phyloP scores from a whole-genome alignment of 2,113 vertebrate genomes.

The Bucco capensis region DNA sequence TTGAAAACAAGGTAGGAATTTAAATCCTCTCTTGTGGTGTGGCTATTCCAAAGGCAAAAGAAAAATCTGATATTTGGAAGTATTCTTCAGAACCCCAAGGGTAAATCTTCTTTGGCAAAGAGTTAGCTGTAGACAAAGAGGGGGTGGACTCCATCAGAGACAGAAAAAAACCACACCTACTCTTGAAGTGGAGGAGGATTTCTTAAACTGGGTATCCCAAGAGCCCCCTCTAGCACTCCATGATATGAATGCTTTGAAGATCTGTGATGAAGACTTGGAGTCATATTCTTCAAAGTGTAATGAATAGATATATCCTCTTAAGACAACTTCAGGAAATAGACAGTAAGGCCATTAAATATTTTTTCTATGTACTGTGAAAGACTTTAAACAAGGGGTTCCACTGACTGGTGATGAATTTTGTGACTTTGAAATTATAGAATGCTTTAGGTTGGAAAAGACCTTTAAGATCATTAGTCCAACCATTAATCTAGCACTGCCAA shows the following conservation, averaged over 20 bases:
- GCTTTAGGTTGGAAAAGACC: no score
- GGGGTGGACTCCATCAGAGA: constrained; percentile 39
- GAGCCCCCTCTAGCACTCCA: constrained; percentile 41
- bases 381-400: not conserved
- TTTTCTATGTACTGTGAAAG: not conserved
- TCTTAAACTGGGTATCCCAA: constrained; percentile 22
- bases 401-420: not conserved
- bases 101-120: not conserved
- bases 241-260: constrained; percentile 42
- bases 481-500: no score
- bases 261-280: not conserved
- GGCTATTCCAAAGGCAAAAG: constrained; percentile 1
- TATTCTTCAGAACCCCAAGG: constrained; percentile 7
- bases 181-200: constrained; percentile 51
- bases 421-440: not conserved
- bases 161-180: constrained; percentile 26
- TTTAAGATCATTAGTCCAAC: no score
- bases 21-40: not conserved
- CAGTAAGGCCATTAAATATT: not conserved
- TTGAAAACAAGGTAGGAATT: constrained; percentile 12
- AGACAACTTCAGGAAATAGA: constrained; percentile 15
- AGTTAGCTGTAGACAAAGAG: constrained; percentile 32
- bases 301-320: not conserved
- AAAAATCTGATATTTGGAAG: not conserved
- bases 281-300: constrained; percentile 45